Conservation (phyloP, 1,140 invertebrate species). For the Cecropterus lyciades region DNA sequence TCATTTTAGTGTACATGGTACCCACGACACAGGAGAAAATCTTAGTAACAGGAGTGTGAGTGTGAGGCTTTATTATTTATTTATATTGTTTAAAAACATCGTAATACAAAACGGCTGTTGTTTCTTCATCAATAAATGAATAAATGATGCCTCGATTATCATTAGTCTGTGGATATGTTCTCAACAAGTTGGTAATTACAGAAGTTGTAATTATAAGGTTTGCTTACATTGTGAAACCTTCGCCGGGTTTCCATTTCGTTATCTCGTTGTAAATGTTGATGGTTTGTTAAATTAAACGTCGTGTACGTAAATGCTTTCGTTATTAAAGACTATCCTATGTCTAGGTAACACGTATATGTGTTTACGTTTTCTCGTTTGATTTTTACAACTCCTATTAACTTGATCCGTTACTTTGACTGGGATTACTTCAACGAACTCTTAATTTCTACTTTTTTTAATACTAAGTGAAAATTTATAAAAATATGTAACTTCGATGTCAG, state of each 20-base stretch:
- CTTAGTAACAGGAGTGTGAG: no score
- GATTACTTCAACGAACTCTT: no score
- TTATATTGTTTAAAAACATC: no score
- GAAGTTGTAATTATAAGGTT: conserved; percentile 80
- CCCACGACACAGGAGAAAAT: no score
- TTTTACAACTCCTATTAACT: neutral
- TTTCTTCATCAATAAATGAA: no score
- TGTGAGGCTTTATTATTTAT: no score
- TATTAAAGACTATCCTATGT: conserved; percentile 59
- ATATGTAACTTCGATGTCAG: no score
- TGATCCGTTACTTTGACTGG: no score
- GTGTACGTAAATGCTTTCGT: conserved; percentile 57
- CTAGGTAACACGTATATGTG: neutral
- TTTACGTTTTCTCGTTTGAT: conserved; percentile 3
- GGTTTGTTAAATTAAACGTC: conserved; percentile 81
- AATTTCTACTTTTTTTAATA: no score
- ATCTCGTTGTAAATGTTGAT: conserved; percentile 68
- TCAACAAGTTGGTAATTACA: conserved; percentile 80
- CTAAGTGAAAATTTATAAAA: no score
- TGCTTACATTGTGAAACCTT: conserved; percentile 70
- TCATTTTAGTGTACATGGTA: no score
- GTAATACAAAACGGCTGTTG: no score
- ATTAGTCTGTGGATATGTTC: conserved; percentile 66
- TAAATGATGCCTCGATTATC: conserved; percentile 67
- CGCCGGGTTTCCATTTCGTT: conserved; percentile 61